phyloP scores from a whole-genome alignment of 2,888 invertebrate species.

The Serrognathus titanus region DNA sequence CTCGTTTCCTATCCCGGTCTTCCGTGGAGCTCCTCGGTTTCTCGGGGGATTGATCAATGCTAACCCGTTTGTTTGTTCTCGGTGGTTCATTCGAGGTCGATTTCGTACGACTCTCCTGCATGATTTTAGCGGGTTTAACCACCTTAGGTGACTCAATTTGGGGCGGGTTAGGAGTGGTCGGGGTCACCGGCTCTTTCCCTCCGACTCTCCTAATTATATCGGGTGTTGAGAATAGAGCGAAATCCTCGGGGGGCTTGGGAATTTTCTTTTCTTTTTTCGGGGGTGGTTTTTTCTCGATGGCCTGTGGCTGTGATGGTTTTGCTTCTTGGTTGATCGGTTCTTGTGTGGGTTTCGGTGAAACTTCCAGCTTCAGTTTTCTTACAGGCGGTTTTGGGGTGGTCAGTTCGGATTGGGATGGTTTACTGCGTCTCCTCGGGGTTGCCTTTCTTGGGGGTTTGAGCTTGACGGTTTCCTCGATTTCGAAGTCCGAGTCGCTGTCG shows the following conservation, averaged over 20 bases:
- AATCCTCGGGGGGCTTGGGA: constrained; percentile 57
- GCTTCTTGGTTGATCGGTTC: constrained; percentile 14
- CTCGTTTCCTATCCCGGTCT: background rate
- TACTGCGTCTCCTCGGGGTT: constrained; percentile 27
- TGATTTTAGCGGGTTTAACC: constrained; percentile 43
- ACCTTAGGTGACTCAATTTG: constrained; percentile 10
- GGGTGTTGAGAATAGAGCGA: constrained; percentile 73
- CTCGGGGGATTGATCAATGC: constrained; percentile 19
- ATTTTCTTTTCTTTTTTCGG: constrained; percentile 49
- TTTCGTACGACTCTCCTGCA: constrained; percentile 39
- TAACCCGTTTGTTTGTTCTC: constrained; percentile 29
- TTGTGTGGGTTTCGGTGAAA: constrained; percentile 6
- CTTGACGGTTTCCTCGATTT: constrained; percentile 35
- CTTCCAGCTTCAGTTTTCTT: constrained; percentile 24
- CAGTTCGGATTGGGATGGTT: constrained; percentile 18
- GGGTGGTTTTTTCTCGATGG: constrained; percentile 33
- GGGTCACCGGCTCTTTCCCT: constrained; percentile 38
- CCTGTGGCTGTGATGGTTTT: constrained; percentile 37
- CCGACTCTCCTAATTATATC: constrained; percentile 70
- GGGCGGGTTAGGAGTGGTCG: constrained; percentile 25
- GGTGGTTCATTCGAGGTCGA: constrained; percentile 24
- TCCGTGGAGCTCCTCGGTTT: constrained; percentile 11
- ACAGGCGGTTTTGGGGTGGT: background rate
- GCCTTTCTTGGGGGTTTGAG: constrained; percentile 31
- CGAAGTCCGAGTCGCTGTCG: constrained; percentile 55